phyloP scores from a whole-genome alignment of 1,140 invertebrate species.

The Leucophenga varia region DNA sequence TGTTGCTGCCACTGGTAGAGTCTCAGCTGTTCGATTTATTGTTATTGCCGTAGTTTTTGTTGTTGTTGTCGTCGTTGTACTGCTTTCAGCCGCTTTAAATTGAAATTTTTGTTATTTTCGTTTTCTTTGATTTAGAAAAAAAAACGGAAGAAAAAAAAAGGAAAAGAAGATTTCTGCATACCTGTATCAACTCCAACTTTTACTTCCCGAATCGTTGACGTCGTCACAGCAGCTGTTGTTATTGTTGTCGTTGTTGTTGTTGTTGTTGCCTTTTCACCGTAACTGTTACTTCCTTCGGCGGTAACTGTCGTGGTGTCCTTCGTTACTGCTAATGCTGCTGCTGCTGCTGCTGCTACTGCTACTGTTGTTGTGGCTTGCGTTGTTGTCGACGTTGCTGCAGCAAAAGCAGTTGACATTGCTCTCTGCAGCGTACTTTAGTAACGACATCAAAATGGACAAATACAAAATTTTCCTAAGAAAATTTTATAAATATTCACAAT shows the following conservation, averaged over 20 bases:
- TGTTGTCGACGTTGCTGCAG: conserved; percentile 20
- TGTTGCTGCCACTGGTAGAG: no score
- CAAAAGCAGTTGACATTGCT: conserved; percentile 43
- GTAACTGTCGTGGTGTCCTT: background rate
- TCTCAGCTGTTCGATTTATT: no score
- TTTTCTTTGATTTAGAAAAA: no score
- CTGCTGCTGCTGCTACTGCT: conserved; percentile 7
- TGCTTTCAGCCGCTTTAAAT: background rate
- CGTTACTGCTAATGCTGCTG: conserved; percentile 1
- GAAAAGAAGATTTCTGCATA: no score
- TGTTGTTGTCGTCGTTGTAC: background rate
- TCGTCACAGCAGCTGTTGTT: background rate
- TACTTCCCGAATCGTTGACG: background rate
- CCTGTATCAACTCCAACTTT: background rate
- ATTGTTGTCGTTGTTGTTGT: no score
- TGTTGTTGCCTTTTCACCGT: background rate
- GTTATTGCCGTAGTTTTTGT: no score
- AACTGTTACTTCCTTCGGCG: background rate
- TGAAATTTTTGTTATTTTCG: no score
- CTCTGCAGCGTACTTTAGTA: conserved; percentile 28
- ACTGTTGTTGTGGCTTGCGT: conserved; percentile 15
- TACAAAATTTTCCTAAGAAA: conserved; percentile 22
- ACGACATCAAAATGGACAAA: conserved; percentile 42
- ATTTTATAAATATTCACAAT: conserved; percentile 19
- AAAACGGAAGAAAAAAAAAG: no score